Evolutionary conservation across 2,888 invertebrate species (phyloP), one percentile per base, ranked within the genome.

Genomic region (Dascillus cervinus): DNA sequence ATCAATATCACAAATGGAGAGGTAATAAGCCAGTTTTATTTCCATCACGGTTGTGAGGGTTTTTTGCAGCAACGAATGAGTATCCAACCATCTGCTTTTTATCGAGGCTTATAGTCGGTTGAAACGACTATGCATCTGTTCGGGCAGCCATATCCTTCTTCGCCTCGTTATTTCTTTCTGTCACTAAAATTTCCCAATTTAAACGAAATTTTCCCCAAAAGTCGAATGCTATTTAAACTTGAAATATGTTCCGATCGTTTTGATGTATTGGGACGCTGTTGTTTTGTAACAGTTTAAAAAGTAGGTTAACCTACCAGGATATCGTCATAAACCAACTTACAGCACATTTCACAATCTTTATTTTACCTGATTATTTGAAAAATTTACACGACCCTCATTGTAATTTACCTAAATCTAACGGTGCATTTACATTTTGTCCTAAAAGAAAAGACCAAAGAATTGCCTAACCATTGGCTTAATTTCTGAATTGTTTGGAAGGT

Each of bases 1-100:
- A 85, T 89, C 73, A 86, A 89, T 72, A 78, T 85, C 64, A 76
- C 79, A 64, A 88, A 84, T 74, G 89, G 89, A 67, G 90, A 89
- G 80, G 85, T 84, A 72, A 75, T 66, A 66, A 41, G 35, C 23
- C n/a, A 23, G 15, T 21, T 13, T 26, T 14, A n/a, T n/a, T n/a
- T n/a, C n/a, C n/a, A n/a, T n/a, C n/a, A n/a, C n/a, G n/a, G n/a
- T n/a, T n/a, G n/a, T n/a, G n/a, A n/a, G n/a, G n/a, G n/a, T n/a
- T n/a, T n/a, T n/a, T n/a, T n/a, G n/a, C n/a, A n/a, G n/a, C n/a
- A n/a, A n/a, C n/a, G n/a, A n/a, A n/a, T n/a, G n/a, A n/a, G n/a
- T n/a, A n/a, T n/a, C n/a, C n/a, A n/a, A n/a, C n/a, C n/a, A n/a
- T n/a, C n/a, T 37, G 42, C 43, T 47, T 49, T 49, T 48, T 47